Evolutionary conservation across 2,797 vertebrate species (phyloP).

Genomic region (Poeciliopsis infans): DNA sequence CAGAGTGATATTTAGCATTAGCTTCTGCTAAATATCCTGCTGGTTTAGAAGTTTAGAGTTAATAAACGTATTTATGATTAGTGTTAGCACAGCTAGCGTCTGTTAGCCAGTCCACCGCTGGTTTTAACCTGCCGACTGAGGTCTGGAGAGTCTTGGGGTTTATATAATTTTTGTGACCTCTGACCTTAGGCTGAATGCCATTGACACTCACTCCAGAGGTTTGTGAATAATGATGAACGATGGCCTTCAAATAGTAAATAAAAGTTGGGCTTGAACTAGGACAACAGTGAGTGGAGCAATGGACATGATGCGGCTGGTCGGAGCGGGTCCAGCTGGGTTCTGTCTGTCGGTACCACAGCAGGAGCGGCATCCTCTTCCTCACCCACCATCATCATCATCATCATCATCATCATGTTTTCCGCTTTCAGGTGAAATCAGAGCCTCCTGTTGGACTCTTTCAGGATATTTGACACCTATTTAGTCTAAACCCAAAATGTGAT

Average conservation of each 20-base stretch:
- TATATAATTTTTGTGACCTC: not conserved
- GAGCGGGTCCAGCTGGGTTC: not conserved
- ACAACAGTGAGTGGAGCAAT: not conserved
- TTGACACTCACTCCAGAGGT: not conserved
- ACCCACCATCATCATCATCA: not conserved
- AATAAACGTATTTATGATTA: too few species aligned
- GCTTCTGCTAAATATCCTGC: too few species aligned
- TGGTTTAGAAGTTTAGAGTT: too few species aligned
- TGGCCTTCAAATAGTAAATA: not conserved
- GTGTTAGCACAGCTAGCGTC: too few species aligned
- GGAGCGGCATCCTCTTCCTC: not conserved
- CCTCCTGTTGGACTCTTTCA: not conserved
- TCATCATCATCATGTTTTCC: too few species aligned
- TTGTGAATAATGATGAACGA: not conserved
- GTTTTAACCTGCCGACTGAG: not conserved
- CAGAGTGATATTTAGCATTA: too few species aligned
- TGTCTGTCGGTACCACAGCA: not conserved
- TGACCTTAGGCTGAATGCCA: not conserved
- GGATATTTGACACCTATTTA: not conserved
- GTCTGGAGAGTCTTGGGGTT: not conserved
- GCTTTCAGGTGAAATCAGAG: not conserved
- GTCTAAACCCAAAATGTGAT: not conserved
- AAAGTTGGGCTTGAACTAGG: not conserved
- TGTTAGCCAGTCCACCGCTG: not conserved
- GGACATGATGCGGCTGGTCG: not conserved